Evolutionary conservation across 2,113 vertebrate species (phyloP).

Genomic region (Bos javanicus): DNA sequence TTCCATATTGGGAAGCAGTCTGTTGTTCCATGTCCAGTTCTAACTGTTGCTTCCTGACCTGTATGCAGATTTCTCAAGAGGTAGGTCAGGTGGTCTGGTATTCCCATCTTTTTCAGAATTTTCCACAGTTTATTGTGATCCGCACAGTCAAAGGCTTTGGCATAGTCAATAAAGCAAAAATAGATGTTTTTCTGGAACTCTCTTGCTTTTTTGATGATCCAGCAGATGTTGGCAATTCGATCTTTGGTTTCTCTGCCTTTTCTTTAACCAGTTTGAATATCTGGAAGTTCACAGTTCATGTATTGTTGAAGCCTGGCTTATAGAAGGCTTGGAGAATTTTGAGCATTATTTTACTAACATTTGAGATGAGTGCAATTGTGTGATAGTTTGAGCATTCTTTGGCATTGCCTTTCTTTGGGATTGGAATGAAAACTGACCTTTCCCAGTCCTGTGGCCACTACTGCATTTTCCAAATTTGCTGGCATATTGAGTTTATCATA

Average conservation of each 20-base stretch:
- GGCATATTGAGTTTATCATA: neutral
- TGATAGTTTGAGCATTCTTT: neutral
- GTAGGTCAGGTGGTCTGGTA: neutral
- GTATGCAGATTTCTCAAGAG: neutral
- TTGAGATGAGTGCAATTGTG: neutral
- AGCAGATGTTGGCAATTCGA: neutral
- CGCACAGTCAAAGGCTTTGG: neutral
- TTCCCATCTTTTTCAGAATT: neutral
- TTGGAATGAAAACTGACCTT: neutral
- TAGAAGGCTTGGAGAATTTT: neutral
- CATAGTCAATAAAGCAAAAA: neutral
- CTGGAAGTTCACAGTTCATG: accelerated
- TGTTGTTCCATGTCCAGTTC: neutral
- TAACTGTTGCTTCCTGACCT: neutral
- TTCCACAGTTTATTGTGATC: neutral
- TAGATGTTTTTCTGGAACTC: neutral
- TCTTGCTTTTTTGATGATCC: neutral
- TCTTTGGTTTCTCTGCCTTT: neutral
- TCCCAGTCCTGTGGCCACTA: neutral
- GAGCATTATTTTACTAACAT: neutral
- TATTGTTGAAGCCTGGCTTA: neutral
- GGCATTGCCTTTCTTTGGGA: neutral
- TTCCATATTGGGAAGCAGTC: neutral
- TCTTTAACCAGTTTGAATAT: neutral
- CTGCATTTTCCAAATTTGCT: neutral